phyloP scores from a whole-genome alignment of 1,140 invertebrate genomes.

The Cylas formicarius region DNA sequence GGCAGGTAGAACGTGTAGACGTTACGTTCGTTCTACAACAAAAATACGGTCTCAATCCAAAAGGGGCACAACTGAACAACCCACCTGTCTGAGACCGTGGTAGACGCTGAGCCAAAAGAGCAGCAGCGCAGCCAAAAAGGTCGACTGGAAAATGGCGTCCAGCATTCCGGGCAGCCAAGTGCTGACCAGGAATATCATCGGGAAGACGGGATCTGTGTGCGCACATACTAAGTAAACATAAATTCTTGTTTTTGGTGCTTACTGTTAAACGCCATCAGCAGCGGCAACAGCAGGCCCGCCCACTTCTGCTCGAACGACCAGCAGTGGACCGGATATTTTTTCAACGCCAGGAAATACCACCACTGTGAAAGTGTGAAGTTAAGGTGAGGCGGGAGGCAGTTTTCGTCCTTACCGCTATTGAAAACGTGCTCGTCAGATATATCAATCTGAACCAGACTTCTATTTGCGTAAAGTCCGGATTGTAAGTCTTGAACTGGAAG shows the following conservation, averaged over 20 bases:
- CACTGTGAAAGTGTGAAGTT: constrained; percentile 55
- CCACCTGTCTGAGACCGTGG: constrained; percentile 87
- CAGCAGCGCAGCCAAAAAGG: constrained; percentile 79
- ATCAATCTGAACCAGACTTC: constrained; percentile 96
- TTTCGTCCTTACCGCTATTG: constrained; percentile 69
- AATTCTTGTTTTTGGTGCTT: constrained; percentile 37
- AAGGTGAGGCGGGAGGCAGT: background rate
- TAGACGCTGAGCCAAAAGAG: constrained; percentile 94
- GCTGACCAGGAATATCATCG: constrained; percentile 80
- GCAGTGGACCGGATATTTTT: constrained; percentile 81
- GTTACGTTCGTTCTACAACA: constrained; percentile 73
- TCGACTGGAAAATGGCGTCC: constrained; percentile 84
- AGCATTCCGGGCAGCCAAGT: constrained; percentile 86
- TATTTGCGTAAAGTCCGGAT: constrained; percentile 90
- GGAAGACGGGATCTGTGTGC: constrained; percentile 83
- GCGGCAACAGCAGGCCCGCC: constrained; percentile 83
- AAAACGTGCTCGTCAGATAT: constrained; percentile 81
- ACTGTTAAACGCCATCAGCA: constrained; percentile 90
- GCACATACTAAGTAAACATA: background rate
- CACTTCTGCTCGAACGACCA: constrained; percentile 99
- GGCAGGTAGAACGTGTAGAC: constrained; percentile 84
- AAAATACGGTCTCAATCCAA: too few species aligned
- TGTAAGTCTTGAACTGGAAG: constrained; percentile 91
- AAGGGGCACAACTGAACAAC: background rate
- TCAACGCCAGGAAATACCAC: constrained; percentile 82